Base-by-base conservation (phyloP, 1,140 invertebrate genomes). In the Leptestheria dahalacensis region DNA sequence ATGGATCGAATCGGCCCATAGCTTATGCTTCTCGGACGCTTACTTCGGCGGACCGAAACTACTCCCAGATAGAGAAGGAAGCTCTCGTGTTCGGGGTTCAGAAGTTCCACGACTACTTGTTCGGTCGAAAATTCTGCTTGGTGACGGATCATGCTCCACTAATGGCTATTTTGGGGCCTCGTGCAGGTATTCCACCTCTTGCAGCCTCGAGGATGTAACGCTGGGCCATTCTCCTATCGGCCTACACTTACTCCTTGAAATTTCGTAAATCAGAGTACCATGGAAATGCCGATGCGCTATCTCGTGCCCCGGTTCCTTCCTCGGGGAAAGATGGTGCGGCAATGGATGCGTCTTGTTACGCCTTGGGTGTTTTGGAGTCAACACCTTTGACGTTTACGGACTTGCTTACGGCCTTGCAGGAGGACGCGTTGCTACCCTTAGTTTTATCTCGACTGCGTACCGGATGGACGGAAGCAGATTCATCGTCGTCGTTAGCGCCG, bases 1-100 rank as follows among this genome's bases (percentile, higher is more conserved):
- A 74, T 62, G 72, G 68, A 1, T 20, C 23, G 6, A 73, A 77
- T 63, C 64, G 67, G 12, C 74, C 74, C 1, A 73, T 80, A 20
- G 68, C 68, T 12, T 78, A 66, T 65, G 74, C 69, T 0, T 79
- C 75, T 15, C 65, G 58, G 26, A 26, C 59, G 3, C 60, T 61
- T 26, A 61, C 26, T 3, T 21, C 10, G 3, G 54, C 64, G 18
- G 67, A 73, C 53, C 59, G 26, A 10, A 68, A 71, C 47, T 72
- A 73, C 64, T 48, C 63, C 21, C 66, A 72, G 58, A 69, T 72
- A 20, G 67, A 74, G 15, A 71, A 69, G 58, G 71, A 75, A 57
- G 68, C 65, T 10, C 57, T 74, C 15, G 64, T 72, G 3, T 71
- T 62, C 57, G 73, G 62, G 18, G 63, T 75, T 9, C 60, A 67